Evolutionary conservation across 2,113 vertebrate genomes (phyloP), one percentile per base, ranked within the genome.

Genomic region (Ceuthmochares aereus): DNA sequence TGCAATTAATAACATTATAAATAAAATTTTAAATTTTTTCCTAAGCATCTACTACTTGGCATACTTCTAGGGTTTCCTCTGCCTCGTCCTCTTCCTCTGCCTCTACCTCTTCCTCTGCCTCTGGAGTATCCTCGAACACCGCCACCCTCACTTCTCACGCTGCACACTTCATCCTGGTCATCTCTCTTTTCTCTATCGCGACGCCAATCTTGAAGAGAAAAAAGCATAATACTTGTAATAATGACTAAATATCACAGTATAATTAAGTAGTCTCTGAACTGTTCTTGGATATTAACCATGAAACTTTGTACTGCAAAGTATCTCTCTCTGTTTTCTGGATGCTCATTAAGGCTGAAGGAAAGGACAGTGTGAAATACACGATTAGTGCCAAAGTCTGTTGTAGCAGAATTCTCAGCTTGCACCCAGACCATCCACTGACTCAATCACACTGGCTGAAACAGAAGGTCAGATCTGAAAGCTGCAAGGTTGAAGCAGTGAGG

Each of bases 81-180:
- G 59, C 99, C 98, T 49, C 99, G 98, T 54, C 99, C 99, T 55
- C 99, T 98, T 51, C 99, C 99, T 93, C 98, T 98, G 76, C 99
- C 99, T 73, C 99, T 68, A 0, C 98, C 98, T 94, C 99, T 93
- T 36, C 98, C 97, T 75, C 98, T 98, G 63, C 98, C 98, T 18
- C 99, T 98, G 60, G 98, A 94, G 82, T 91, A 90, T 7, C 98
- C 98, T 40, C 97, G 97, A 82, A 94, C 49, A 5, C 91, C 94
- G 78, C 98, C 83, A 34, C 98, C 92, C 37, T 99, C 99, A 4
- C 98, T 99, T 86, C 98, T 98, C 79, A 98, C 94, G 20, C 98
- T 98, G 91, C 98, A 91, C 17, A 98, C 89, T 55, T 99, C 99
- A 29, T 99, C 98, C 0, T 97, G 97, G 51, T 99, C 98, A 20